Conservation (phyloP, 2,113 vertebrate species). For the Capreolus pygargus region DNA sequence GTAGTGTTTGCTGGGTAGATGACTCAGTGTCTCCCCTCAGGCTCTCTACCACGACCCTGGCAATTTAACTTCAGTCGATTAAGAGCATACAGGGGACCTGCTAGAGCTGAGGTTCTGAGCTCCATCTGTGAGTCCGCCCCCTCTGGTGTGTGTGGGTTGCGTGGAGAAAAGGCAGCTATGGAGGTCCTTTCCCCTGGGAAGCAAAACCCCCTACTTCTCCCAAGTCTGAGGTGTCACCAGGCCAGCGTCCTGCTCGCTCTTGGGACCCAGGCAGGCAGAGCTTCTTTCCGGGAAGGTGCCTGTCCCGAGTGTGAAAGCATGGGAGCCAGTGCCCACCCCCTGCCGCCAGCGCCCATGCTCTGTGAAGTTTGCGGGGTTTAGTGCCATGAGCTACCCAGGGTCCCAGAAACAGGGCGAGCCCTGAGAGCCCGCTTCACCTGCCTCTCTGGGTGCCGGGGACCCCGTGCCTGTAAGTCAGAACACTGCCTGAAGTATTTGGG, state of each 20-base stretch:
- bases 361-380: neutral
- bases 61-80: neutral
- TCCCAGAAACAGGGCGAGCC: neutral
- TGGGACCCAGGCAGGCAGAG: neutral
- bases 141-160: neutral
- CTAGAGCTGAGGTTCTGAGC: neutral
- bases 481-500: neutral
- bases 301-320: neutral
- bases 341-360: accelerated
- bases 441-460: neutral
- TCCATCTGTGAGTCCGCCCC: neutral
- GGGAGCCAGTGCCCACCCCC: too few species aligned
- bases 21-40: neutral
- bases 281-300: neutral
- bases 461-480: accelerated
- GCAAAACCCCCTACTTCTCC: neutral
- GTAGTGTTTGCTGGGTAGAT: neutral
- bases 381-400: neutral
- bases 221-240: too few species aligned
- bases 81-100: neutral
- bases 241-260: neutral
- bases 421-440: accelerated
- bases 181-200: neutral
- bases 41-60: neutral
- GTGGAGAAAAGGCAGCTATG: neutral